Evolutionary conservation across 2,113 vertebrate species (phyloP).

Genomic region (Leucosticte australis): DNA sequence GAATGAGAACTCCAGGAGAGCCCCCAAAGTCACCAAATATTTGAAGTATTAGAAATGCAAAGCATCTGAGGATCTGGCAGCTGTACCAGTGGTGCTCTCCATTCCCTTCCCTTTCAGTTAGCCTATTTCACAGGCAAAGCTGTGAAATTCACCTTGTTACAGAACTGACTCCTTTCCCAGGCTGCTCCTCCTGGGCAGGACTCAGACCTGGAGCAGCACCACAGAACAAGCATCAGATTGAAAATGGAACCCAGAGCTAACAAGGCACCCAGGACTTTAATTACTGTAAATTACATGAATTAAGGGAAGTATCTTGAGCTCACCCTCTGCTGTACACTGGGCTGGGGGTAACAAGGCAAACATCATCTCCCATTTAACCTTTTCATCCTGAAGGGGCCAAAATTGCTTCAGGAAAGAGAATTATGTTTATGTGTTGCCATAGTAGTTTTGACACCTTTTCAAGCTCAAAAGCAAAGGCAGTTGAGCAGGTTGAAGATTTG

Average conservation of each 20-base stretch:
- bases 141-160: background rate
- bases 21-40: background rate
- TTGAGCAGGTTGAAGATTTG: background rate
- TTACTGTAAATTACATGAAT: background rate
- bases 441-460: background rate
- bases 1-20: background rate
- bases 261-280: background rate
- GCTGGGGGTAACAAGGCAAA: background rate
- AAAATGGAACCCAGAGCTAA: background rate
- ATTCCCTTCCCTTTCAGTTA: background rate
- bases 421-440: background rate
- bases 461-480: background rate
- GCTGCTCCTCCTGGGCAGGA: background rate
- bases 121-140: background rate
- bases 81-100: background rate
- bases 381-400: background rate
- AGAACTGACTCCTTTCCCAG: background rate
- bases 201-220: background rate
- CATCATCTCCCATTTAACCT: background rate
- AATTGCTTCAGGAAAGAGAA: background rate
- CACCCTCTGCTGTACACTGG: background rate
- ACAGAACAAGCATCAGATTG: background rate
- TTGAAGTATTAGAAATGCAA: background rate
- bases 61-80: background rate
- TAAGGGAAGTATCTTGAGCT: background rate